A percentile compares a stretch with the other conserved stretches of the same genome.
phyloP scores from a whole-genome alignment of 2,113 vertebrate species.

The Dicerorhinus sumatrensis region DNA sequence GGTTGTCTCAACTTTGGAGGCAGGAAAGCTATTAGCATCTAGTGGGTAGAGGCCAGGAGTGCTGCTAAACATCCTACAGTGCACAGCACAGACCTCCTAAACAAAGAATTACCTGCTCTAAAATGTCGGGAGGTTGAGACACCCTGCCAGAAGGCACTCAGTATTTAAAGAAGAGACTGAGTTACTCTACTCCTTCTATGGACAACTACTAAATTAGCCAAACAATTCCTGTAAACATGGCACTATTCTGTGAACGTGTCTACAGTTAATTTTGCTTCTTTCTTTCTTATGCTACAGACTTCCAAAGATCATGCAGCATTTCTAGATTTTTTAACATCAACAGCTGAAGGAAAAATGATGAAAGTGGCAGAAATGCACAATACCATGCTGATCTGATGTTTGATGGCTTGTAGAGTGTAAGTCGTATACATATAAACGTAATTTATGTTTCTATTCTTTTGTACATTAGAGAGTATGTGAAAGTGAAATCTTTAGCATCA shows the following conservation, averaged over 20 bases:
- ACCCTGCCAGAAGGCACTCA: background rate
- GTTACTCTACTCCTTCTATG: background rate
- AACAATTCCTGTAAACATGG: background rate
- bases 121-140: background rate
- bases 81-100: background rate
- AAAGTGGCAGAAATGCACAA: background rate
- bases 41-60: background rate
- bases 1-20: background rate
- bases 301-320: background rate
- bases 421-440: background rate
- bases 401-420: background rate
- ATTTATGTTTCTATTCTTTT: background rate
- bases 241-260: background rate
- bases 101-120: background rate
- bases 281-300: background rate
- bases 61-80: background rate
- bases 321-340: background rate
- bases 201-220: background rate
- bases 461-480: background rate
- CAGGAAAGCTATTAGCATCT: background rate
- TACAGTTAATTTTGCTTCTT: background rate
- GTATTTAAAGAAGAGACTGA: background rate
- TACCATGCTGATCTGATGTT: background rate
- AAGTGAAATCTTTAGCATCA: background rate
- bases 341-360: background rate